phyloP scores from a whole-genome alignment of 2,113 vertebrate species.

The Proterorhinus semilunaris region DNA sequence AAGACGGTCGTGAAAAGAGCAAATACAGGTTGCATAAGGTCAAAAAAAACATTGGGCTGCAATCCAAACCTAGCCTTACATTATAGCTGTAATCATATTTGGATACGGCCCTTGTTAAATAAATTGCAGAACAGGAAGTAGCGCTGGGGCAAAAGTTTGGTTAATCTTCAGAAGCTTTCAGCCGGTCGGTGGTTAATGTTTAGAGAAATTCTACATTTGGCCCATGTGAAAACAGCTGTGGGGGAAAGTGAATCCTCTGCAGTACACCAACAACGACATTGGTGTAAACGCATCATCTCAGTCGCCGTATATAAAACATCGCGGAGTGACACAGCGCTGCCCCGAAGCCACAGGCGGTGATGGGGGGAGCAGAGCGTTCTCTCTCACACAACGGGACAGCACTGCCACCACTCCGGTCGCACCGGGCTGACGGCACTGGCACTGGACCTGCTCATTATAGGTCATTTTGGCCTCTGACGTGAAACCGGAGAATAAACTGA shows the following conservation, averaged over 20 bases:
- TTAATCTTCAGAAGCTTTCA: slow-evolving; percentile 72
- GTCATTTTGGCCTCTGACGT: slow-evolving; percentile 72
- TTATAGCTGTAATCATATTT: slow-evolving; percentile 7
- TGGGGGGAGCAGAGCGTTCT: slow-evolving; percentile 60
- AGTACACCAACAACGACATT: neutral
- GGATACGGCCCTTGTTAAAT: slow-evolving; percentile 49
- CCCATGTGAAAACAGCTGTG: slow-evolving; percentile 45
- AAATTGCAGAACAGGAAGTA: slow-evolving; percentile 44
- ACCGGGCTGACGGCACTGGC: slow-evolving; percentile 72
- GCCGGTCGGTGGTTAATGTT: slow-evolving; percentile 70
- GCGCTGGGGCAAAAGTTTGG: slow-evolving; percentile 48
- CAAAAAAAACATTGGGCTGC: no score
- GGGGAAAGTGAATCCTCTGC: slow-evolving; percentile 31
- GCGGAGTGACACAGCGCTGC: no score
- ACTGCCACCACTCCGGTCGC: slow-evolving; percentile 75
- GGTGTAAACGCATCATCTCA: no score
- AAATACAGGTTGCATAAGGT: no score
- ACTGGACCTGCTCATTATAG: slow-evolving; percentile 74
- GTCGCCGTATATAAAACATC: no score
- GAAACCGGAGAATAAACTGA: slow-evolving; percentile 72
- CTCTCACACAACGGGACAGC: slow-evolving; percentile 72
- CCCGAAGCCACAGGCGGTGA: slow-evolving; percentile 55
- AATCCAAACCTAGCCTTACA: no score
- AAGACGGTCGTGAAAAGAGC: no score
- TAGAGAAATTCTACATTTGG: slow-evolving; percentile 65